Conservation (phyloP, 2,113 vertebrate species). For the Stomatorhinus ivindoensis region DNA sequence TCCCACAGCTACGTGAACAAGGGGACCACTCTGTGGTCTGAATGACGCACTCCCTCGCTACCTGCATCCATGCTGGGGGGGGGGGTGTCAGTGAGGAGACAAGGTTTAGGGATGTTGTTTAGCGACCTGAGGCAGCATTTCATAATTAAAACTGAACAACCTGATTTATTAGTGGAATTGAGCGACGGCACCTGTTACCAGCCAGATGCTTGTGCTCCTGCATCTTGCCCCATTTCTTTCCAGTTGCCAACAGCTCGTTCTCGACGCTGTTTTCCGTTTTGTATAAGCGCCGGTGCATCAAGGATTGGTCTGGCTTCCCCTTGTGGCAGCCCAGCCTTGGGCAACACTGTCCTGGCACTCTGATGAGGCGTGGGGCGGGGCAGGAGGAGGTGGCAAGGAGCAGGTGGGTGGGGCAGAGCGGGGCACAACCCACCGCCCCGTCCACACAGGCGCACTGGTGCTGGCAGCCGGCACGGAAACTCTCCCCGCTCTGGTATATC, state of each 20-base stretch:
- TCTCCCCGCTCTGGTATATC: conserved; percentile 65
- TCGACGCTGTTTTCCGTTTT: conserved; percentile 40
- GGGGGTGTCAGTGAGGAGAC: neutral
- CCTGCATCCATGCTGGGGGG: conserved; percentile 42
- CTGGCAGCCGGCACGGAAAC: conserved; percentile 61
- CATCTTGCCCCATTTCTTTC: conserved; percentile 44
- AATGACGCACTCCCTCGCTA: conserved; percentile 41
- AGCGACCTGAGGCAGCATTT: neutral
- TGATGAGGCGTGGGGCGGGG: conserved; percentile 52
- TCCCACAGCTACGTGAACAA: conserved; percentile 63
- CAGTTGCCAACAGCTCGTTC: conserved; percentile 53
- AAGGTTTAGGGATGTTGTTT: neutral
- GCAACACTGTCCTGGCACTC: conserved; percentile 59
- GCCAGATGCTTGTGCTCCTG: conserved; percentile 43
- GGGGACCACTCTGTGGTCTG: conserved; percentile 64
- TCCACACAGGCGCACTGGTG: conserved; percentile 69
- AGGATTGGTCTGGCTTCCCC: conserved; percentile 38
- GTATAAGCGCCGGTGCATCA: conserved; percentile 21
- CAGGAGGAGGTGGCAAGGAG: conserved; percentile 48
- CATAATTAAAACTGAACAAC: neutral
- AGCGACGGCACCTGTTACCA: conserved; percentile 33
- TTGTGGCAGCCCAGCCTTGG: conserved; percentile 54
- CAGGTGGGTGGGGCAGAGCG: conserved; percentile 54
- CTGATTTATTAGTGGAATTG: neutral
- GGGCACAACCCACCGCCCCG: conserved; percentile 59